Base-by-base conservation (phyloP, 2,797 vertebrate species). In the Ibycter americanus region DNA sequence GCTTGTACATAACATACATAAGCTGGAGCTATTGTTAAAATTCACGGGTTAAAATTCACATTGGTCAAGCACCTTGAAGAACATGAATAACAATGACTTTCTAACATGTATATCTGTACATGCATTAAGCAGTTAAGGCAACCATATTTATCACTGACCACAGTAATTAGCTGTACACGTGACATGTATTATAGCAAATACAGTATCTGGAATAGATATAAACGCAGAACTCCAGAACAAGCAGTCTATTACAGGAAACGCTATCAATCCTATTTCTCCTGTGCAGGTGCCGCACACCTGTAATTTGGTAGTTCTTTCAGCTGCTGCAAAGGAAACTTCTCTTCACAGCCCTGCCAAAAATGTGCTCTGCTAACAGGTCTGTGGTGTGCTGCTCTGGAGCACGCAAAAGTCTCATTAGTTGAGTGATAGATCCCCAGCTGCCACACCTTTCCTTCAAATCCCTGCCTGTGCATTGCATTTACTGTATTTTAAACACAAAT, bases 21-120 rank as follows among this genome's bases (percentile, higher is more conserved):
- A 55, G 27, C 25, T 27, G 10, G 58, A 65, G 40, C 47, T n/a
- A 21, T 10, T 44, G 68, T 11, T 23, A n/a, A n/a, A n/a, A n/a
- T n/a, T n/a, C n/a, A n/a, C 32, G 31, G 27, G 42, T 44, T 44
- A 44, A 63, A 58, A 78, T n/a, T 18, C 55, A 22, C 12, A 2
- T 3, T 34, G 76, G 62, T 36, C 56, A 36, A 55, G 70, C 79
- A 42, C 18, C 71, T 11, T 29, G 68, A 70, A 38, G 44, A 63
- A 34, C 32, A 44, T 38, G 47, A 22, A 3, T 14, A 51, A 15
- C 52, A 19, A 13, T 0, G 19, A 36, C 49, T 56, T 49, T 44
- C 55, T 13, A 25, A 23, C 0, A 4, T 5, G 16, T 7, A 0
- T 19, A 16, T 20, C 34, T 29, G 27, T 5, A 49, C 8, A 10